These are phyloP conservation scores for Nineta flava DNA, from an alignment of 2,888 invertebrate genomes.

Conservation along the genomic window DNA sequence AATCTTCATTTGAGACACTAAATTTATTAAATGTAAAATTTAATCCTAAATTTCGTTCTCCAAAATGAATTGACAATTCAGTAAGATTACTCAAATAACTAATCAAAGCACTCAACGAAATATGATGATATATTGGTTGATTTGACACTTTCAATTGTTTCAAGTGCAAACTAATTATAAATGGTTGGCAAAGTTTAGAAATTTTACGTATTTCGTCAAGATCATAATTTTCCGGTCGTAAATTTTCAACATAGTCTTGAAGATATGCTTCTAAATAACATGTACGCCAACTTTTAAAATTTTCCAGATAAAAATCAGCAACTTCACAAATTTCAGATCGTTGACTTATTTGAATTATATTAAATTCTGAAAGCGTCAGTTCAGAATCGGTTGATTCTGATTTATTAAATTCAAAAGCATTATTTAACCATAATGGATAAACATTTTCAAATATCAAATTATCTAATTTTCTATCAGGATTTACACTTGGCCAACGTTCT, in stretches of 20 bases:
- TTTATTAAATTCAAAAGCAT: background rate
- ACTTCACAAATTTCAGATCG: background rate
- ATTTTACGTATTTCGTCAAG: constrained; percentile 22
- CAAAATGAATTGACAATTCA: constrained; percentile 20
- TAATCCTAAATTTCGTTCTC: constrained; percentile 20
- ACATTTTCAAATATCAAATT: background rate
- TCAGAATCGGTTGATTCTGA: background rate
- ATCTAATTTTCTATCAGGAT: constrained; percentile 9
- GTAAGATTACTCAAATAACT: constrained; percentile 19
- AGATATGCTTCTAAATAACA: constrained; percentile 22
- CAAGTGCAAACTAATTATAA: constrained; percentile 16
- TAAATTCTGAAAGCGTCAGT: background rate
- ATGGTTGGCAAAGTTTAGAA: constrained; percentile 18
- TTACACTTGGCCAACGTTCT: constrained; percentile 19
- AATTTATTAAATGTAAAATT: constrained; percentile 22
- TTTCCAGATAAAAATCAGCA: background rate
- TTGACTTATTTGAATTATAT: background rate
- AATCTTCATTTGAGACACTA: constrained; percentile 18
- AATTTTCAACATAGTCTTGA: constrained; percentile 21
- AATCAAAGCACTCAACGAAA: constrained; percentile 20
- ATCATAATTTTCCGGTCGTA: constrained; percentile 23
- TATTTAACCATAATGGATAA: background rate
- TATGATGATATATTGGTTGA: constrained; percentile 16
- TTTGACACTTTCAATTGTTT: constrained; percentile 16
- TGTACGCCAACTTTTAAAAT: constrained; percentile 19